Percentiles rank a stretch among this genome's conserved stretches.
Conservation (phyloP, 2,797 vertebrate species). For the Amphiprion clarkii region DNA sequence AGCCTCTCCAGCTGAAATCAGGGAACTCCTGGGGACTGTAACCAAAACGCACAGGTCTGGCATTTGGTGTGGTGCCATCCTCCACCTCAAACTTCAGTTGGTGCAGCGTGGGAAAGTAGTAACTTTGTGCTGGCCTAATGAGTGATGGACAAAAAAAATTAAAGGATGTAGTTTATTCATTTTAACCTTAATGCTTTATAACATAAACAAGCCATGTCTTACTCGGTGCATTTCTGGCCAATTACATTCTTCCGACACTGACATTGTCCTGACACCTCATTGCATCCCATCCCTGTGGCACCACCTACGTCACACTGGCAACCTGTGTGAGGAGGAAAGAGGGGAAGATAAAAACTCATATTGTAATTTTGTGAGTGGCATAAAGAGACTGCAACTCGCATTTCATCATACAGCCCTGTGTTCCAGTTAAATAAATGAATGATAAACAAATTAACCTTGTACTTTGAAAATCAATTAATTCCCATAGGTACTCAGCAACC, state of each 20-base stretch:
- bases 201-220: constrained; percentile 70
- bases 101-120: constrained; percentile 92
- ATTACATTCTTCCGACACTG: constrained; percentile 87
- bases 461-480: no score
- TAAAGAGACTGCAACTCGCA: no score
- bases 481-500: no score
- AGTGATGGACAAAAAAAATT: background rate
- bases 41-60: constrained; percentile 89
- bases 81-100: constrained; percentile 94
- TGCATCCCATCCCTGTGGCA: constrained; percentile 81
- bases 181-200: background rate
- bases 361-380: no score
- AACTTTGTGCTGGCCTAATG: constrained; percentile 82
- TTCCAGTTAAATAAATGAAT: no score
- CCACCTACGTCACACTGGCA: constrained; percentile 93
- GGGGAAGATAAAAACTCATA: constrained; percentile 4
- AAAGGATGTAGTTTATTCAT: background rate
- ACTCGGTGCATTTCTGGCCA: constrained; percentile 88
- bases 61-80: constrained; percentile 86
- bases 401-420: no score
- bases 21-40: constrained; percentile 90
- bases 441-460: no score
- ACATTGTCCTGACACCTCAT: constrained; percentile 84
- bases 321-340: constrained; percentile 75
- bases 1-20: constrained; percentile 94